A percentile compares a stretch with the other conserved stretches of the same genome.
These are phyloP conservation scores for Cephus rjabovi DNA, from an alignment of 2,888 invertebrate species.

Conservation along the genomic window DNA sequence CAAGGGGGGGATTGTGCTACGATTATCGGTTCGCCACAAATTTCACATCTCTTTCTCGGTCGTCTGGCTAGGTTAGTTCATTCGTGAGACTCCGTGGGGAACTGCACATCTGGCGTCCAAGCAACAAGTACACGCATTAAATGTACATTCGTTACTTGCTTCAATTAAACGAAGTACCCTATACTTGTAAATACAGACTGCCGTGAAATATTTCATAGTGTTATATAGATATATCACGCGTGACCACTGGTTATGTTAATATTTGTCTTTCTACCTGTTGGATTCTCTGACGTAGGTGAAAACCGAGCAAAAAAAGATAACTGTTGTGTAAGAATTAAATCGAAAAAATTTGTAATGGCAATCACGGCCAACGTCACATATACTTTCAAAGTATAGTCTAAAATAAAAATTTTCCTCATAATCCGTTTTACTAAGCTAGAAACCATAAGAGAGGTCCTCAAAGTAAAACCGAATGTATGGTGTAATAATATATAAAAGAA, in stretches of 20 bases:
- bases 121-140: conserved; percentile 54
- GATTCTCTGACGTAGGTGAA: conserved; percentile 2
- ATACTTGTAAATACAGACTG: neutral
- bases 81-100: conserved; percentile 28
- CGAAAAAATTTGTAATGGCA: neutral
- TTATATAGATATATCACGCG: neutral
- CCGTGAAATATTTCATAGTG: neutral
- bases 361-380: neutral
- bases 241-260: conserved; percentile 14
- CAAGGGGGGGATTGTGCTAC: conserved; percentile 33
- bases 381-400: neutral
- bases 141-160: conserved; percentile 40
- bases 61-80: neutral
- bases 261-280: conserved; percentile 22
- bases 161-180: conserved; percentile 45
- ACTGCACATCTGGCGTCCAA: conserved; percentile 47
- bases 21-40: conserved; percentile 46
- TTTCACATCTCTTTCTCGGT: conserved; percentile 24
- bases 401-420: neutral
- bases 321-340: neutral
- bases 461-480: neutral
- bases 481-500: too few species aligned
- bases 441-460: neutral
- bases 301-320: neutral
- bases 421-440: neutral